phyloP scores from a whole-genome alignment of 23 tunicate genomes.

The Botrylloides violaceus region DNA sequence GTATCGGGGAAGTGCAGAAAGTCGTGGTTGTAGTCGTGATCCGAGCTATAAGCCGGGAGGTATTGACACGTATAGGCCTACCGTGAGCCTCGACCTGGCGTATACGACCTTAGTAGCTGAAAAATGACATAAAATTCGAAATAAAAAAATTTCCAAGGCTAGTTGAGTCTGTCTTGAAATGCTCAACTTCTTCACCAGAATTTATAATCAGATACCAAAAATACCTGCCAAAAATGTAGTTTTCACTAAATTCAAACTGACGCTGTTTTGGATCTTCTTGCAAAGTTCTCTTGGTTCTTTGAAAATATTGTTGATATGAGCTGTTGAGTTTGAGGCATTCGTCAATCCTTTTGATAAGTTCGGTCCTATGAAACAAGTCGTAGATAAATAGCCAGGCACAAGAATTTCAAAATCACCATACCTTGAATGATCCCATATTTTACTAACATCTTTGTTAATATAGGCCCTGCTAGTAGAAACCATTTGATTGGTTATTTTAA shows the following conservation, averaged over 20 bases:
- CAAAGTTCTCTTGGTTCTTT: constrained; percentile 47
- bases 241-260: constrained; percentile 97
- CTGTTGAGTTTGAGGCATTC: constrained; percentile 75
- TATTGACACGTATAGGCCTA: too few species aligned
- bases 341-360: constrained; percentile 66
- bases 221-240: constrained; percentile 96
- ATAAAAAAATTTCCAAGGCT: too few species aligned
- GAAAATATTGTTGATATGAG: constrained; percentile 76
- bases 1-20: too few species aligned
- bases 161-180: too few species aligned
- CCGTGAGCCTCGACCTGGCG: too few species aligned
- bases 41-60: too few species aligned
- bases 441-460: constrained; percentile 52
- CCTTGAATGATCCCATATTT: constrained; percentile 75
- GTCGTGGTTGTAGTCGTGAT: too few species aligned
- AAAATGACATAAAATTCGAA: too few species aligned
- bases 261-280: constrained; percentile 59
- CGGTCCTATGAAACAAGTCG: constrained; percentile 23
- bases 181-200: too few species aligned
- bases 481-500: constrained; percentile 89
- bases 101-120: too few species aligned
- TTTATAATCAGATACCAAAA: too few species aligned
- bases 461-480: constrained; percentile 72
- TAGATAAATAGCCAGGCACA: not conserved
- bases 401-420: not conserved